Conservation (phyloP, 2,797 vertebrate species). For the Sebastes minor region DNA sequence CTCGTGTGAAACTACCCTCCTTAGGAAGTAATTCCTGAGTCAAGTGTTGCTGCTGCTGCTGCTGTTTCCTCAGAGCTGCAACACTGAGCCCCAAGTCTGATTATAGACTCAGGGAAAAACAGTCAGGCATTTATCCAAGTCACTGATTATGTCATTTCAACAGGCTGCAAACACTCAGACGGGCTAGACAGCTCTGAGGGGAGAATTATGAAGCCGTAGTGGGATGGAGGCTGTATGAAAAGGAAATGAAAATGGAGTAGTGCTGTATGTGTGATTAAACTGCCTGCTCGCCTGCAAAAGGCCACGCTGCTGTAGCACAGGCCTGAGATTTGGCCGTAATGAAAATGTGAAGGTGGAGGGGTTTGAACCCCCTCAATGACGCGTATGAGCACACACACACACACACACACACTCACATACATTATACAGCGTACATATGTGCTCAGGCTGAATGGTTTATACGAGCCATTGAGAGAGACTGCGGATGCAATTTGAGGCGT, state of each 20-base stretch:
- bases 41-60: slow-evolving; percentile 54
- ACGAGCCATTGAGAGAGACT: slow-evolving; percentile 22
- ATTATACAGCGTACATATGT: slow-evolving; percentile 49
- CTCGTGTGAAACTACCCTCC: slow-evolving; percentile 42
- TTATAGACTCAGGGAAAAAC: slow-evolving; percentile 79
- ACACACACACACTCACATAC: slow-evolving; percentile 29
- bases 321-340: slow-evolving; percentile 84
- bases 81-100: slow-evolving; percentile 75
- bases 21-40: slow-evolving; percentile 67
- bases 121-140: slow-evolving; percentile 84
- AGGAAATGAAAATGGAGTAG: slow-evolving; percentile 85
- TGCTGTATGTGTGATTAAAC: slow-evolving; percentile 87
- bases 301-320: slow-evolving; percentile 78
- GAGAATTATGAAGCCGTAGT: slow-evolving; percentile 83
- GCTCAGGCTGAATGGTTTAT: slow-evolving; percentile 50
- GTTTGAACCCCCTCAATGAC: slow-evolving; percentile 69
- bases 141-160: slow-evolving; percentile 87
- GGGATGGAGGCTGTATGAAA: slow-evolving; percentile 81
- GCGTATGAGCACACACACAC: slow-evolving; percentile 23
- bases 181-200: slow-evolving; percentile 76
- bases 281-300: slow-evolving; percentile 80
- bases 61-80: slow-evolving; percentile 62
- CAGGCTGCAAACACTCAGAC: slow-evolving; percentile 77
- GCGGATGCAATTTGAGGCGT: slow-evolving; percentile 34
- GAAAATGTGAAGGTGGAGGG: slow-evolving; percentile 81